A percentile compares a stretch with the other conserved stretches of the same genome.
Conservation (phyloP, 2,113 vertebrate species). For the Erythrolamprus reginae region DNA sequence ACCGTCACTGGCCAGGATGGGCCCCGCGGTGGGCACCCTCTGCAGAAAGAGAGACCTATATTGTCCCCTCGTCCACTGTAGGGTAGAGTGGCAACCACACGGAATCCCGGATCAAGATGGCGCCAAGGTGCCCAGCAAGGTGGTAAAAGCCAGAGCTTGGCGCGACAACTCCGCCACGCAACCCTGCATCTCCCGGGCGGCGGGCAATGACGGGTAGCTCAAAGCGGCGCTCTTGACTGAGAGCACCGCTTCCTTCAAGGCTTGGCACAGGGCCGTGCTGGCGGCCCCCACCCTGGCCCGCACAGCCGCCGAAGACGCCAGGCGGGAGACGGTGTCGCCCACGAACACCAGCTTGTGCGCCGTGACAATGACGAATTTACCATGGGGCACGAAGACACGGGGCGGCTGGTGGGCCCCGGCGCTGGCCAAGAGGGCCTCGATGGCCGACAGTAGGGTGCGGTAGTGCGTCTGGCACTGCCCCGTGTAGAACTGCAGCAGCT, state of each 20-base stretch:
- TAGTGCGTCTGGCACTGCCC: conserved; percentile 84
- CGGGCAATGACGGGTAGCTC: conserved; percentile 80
- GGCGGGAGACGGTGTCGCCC: conserved; percentile 83
- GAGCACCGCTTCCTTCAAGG: conserved; percentile 80
- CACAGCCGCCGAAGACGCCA: conserved; percentile 76
- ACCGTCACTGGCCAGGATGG: neutral
- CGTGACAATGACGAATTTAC: conserved; percentile 83
- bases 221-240: conserved; percentile 85
- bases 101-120: conserved; percentile 26
- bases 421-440: conserved; percentile 79
- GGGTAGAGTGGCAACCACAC: neutral
- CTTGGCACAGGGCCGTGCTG: conserved; percentile 78
- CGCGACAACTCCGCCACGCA: conserved; percentile 81
- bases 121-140: conserved; percentile 68
- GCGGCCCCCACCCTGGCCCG: conserved; percentile 79
- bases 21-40: too few species aligned
- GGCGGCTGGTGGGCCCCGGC: conserved; percentile 81
- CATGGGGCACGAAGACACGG: conserved; percentile 79
- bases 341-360: conserved; percentile 90
- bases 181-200: conserved; percentile 80
- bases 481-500: conserved; percentile 85
- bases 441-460: conserved; percentile 76
- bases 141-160: conserved; percentile 80
- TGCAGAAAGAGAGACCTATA: neutral
- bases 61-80: neutral